These are phyloP conservation scores for Thalassoma bifasciatum DNA, from an alignment of 2,113 vertebrate species.

Conservation along the genomic window DNA sequence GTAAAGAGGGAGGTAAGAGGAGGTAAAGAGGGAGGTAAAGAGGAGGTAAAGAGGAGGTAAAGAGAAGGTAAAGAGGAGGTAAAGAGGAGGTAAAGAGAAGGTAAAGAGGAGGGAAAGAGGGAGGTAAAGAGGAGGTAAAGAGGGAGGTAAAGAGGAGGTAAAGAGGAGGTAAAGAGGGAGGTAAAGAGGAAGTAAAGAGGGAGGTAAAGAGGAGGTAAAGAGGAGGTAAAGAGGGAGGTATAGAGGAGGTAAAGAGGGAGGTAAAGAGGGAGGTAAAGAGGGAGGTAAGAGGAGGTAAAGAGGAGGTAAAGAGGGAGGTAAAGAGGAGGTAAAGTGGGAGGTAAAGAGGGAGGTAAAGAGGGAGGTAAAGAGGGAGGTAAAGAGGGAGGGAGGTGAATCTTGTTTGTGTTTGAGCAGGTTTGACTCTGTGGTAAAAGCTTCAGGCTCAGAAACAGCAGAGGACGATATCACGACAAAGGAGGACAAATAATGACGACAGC, in stretches of 20 bases:
- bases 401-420: not conserved
- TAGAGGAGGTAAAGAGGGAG: too few relatives aligned
- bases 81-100: not conserved
- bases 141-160: not conserved
- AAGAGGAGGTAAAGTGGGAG: not conserved
- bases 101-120: constrained; percentile 12
- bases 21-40: not conserved
- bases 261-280: not conserved
- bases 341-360: too few relatives aligned
- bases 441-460: too few relatives aligned
- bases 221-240: too few relatives aligned
- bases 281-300: too few relatives aligned
- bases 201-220: not conserved
- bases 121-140: too few relatives aligned
- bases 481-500: too few relatives aligned
- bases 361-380: constrained; percentile 9
- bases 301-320: constrained; percentile 1
- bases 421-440: not conserved
- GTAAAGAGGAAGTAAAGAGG: too few relatives aligned
- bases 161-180: too few relatives aligned
- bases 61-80: too few relatives aligned
- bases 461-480: too few relatives aligned
- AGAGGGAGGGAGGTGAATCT: not conserved
- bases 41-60: constrained; percentile 7
- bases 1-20: not conserved